phyloP scores from a whole-genome alignment of 1,140 invertebrate species.

The Penaeus chinensis region DNA sequence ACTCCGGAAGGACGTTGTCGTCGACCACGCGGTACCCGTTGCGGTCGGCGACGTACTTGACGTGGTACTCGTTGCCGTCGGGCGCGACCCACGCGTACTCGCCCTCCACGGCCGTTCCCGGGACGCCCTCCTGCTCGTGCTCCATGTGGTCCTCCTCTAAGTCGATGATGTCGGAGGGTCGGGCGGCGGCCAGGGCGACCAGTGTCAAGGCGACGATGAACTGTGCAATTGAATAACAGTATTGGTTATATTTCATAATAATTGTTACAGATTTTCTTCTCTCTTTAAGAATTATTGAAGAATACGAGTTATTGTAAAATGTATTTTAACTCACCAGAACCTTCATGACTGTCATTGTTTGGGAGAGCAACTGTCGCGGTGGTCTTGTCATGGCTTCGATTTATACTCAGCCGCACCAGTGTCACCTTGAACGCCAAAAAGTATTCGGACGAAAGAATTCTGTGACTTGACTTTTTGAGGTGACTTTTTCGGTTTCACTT shows the following conservation, averaged over 20 bases:
- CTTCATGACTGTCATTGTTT: not conserved
- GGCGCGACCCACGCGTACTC: slow-evolving; percentile 49
- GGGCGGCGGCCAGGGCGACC: slow-evolving; percentile 37
- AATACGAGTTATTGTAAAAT: not conserved
- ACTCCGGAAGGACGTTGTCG: slow-evolving; percentile 25
- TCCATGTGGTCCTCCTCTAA: slow-evolving; percentile 47
- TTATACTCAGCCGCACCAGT: not conserved
- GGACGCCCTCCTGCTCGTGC: slow-evolving; percentile 28
- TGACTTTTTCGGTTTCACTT: too few relatives aligned
- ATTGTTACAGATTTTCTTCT: not conserved
- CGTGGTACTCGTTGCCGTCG: slow-evolving; percentile 40
- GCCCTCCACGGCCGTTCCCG: slow-evolving; percentile 35
- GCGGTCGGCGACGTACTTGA: slow-evolving; percentile 46
- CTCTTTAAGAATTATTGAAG: too few relatives aligned
- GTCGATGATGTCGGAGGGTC: slow-evolving; percentile 46
- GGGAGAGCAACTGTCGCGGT: not conserved
- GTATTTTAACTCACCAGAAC: not conserved
- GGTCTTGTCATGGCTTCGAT: not conserved
- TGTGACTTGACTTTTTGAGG: too few relatives aligned
- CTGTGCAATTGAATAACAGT: not conserved
- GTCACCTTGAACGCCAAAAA: not conserved
- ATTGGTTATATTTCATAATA: not conserved
- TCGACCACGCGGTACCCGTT: slow-evolving; percentile 31
- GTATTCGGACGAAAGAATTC: too few relatives aligned
- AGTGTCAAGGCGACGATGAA: slow-evolving; percentile 27